Conservation (phyloP, 2,888 invertebrate species). For the Scaptomyza polygonia region DNA sequence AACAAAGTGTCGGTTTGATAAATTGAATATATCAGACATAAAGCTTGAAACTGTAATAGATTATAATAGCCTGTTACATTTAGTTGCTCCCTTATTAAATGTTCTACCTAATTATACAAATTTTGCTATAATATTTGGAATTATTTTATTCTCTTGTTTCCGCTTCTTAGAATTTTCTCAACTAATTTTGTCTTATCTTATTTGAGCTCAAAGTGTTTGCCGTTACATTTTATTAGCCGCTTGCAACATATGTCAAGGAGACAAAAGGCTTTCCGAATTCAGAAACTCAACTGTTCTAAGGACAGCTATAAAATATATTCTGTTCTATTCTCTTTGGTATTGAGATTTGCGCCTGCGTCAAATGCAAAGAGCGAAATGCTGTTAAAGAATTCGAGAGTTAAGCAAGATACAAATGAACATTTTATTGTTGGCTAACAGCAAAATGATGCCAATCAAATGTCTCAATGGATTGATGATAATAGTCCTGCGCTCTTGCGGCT, state of each 20-base stretch:
- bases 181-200: not conserved
- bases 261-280: slow-evolving; percentile 5
- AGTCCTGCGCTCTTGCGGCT: slow-evolving; percentile 10
- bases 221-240: slow-evolving; percentile 5
- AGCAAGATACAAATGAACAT: slow-evolving; percentile 17
- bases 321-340: not conserved
- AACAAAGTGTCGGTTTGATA: too few relatives aligned
- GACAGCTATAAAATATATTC: slow-evolving; percentile 19
- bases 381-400: slow-evolving; percentile 5
- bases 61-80: too few relatives aligned
- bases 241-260: not conserved
- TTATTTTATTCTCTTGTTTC: too few relatives aligned
- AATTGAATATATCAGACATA: too few relatives aligned
- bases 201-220: not conserved
- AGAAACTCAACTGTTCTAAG: slow-evolving; percentile 13
- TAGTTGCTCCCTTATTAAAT: too few relatives aligned
- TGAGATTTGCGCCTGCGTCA: slow-evolving; percentile 23
- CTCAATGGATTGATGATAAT: slow-evolving; percentile 41
- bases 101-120: too few relatives aligned
- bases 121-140: too few relatives aligned
- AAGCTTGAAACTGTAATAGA: too few relatives aligned
- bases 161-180: too few relatives aligned
- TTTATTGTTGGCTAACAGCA: slow-evolving; percentile 39
- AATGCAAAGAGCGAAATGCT: slow-evolving; percentile 26
- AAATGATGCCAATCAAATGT: slow-evolving; percentile 56